Evolutionary conservation across 2,888 invertebrate genomes (phyloP).

Genomic region (Helobdella robusta): DNA sequence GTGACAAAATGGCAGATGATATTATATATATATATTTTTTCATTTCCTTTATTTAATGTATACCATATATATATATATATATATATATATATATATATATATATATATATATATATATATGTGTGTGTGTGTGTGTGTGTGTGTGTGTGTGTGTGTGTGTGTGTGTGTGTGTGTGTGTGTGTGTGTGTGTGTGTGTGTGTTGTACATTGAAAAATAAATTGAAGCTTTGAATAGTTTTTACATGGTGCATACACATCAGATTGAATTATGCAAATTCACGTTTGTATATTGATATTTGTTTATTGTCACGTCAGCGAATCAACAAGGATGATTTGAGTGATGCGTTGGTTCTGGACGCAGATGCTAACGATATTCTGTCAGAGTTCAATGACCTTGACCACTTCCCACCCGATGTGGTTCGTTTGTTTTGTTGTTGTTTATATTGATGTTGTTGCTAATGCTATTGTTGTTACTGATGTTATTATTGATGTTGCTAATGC

Average conservation of each 20-base stretch:
- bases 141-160: no score
- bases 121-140: no score
- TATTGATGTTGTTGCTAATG: neutral
- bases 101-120: no score
- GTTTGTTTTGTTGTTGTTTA: neutral
- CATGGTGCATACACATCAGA: no score
- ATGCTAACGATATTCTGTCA: slow-evolving; percentile 72
- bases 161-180: no score
- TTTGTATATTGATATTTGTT: neutral
- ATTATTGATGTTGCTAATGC: neutral
- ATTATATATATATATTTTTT: neutral
- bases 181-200: no score
- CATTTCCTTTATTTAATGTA: neutral
- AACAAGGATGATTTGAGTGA: slow-evolving; percentile 70
- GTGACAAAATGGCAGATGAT: no score
- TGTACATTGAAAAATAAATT: no score
- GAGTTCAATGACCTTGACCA: slow-evolving; percentile 81
- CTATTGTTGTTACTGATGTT: neutral
- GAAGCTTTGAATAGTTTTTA: no score
- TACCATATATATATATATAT: no score
- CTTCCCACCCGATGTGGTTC: slow-evolving; percentile 80
- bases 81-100: no score
- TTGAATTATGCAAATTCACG: no score
- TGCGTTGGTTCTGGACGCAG: slow-evolving; percentile 85
- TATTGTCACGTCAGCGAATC: slow-evolving; percentile 6